Evolutionary conservation across 2,113 vertebrate species (phyloP), one percentile per base, ranked within the genome.

Genomic region (Rousettus leschenaultii): DNA sequence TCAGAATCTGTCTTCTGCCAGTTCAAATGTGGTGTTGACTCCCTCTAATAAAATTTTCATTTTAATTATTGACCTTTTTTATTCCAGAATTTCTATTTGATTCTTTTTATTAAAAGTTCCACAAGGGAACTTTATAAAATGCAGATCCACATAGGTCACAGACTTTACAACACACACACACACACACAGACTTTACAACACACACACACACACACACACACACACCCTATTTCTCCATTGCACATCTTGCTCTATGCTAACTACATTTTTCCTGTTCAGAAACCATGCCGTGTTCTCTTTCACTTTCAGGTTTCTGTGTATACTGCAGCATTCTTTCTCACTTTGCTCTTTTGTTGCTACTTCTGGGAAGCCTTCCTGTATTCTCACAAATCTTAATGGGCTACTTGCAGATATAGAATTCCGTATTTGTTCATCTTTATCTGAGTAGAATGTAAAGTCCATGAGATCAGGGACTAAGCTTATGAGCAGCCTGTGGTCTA

Each of bases 331-430:
- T 90, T 95, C 57, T 65, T 40, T 61, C 43, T 88, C 28, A 33
- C 3, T 89, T 95, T 94, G 61, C n/a, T 59, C 68, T 94, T 80
- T 71, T n/a, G 28, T 94, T 80, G n/a, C 22, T 89, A 88, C 2
- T 5, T 91, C n/a, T 75, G 43, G 35, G 12, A 89, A 88, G 57
- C 53, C 45, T 87, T 66, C 63, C 61, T 94, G 2, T 61, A 40
- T 22, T 94, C 40, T 74, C 6, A 78, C 71, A 88, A 71, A 74
- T 78, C 6, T 92, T 35, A 78, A n/a, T 74, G 87, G 28, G 74
- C 61, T 85, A 28, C 18, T 82, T 87, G 33, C 75, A 33, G 18
- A 80, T 80, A 16, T 48, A 80, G 51, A 82, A 77, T 85, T 94
- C 48, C 35, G 26, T 75, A 1, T 40, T 74, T 80, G 55, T 26